Evolutionary conservation across 2,888 invertebrate genomes (phyloP).

Genomic region (Eilema caniola): DNA sequence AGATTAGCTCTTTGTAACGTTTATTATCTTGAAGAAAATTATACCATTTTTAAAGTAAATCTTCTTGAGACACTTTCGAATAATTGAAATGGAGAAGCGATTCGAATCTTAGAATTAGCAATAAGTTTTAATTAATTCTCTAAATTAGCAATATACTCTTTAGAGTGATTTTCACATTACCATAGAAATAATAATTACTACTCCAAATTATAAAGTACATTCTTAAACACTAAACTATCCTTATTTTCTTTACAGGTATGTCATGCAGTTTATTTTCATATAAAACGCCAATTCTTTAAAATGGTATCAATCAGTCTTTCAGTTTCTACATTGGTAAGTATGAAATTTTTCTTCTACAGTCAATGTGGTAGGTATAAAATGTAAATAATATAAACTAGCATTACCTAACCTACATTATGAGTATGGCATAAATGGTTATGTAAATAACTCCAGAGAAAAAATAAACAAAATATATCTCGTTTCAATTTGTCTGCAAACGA

Average conservation of each 20-base stretch:
- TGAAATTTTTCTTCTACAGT: neutral
- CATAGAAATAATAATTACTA: neutral
- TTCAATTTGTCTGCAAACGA: neutral
- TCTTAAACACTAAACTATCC: no score
- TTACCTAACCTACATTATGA: no score
- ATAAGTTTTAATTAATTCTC: constrained; percentile 19
- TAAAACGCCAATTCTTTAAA: neutral
- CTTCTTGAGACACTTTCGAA: constrained; percentile 59
- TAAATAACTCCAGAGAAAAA: no score
- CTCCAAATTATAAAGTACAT: neutral
- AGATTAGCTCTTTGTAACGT: constrained; percentile 61
- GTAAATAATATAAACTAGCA: no score
- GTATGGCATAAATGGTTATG: no score
- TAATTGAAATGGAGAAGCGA: constrained; percentile 62
- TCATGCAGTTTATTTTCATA: neutral
- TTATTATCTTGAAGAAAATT: constrained; percentile 57
- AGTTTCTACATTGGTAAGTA: neutral
- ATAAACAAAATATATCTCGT: neutral
- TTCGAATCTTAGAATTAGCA: constrained; percentile 45
- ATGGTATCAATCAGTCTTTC: neutral
- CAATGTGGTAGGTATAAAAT: no score
- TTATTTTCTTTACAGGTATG: constrained; percentile 14
- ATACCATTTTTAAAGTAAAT: constrained; percentile 60
- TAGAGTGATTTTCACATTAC: neutral
- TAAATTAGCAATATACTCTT: neutral